Evolutionary conservation across 2,888 invertebrate genomes (phyloP).

Genomic region (Ichneumoninae sp.): DNA sequence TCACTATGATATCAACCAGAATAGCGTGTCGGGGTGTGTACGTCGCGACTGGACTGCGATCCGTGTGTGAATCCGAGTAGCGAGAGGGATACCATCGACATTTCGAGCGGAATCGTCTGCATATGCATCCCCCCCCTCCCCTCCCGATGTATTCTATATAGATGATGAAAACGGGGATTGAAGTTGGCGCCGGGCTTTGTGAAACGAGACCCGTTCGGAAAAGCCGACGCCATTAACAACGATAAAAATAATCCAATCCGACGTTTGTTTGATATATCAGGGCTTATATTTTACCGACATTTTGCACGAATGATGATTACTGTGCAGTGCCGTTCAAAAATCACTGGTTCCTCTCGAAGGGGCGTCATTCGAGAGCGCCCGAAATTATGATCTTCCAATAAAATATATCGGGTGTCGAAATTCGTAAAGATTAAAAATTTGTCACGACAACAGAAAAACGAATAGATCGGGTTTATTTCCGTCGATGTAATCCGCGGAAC

Average conservation of each 20-base stretch:
- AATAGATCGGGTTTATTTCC: not conserved
- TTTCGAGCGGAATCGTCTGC: conserved; percentile 58
- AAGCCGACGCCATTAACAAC: conserved; percentile 81
- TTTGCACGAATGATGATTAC: conserved; percentile 31
- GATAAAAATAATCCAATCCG: conserved; percentile 83
- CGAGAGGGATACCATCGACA: conserved; percentile 49
- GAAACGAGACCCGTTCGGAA: conserved; percentile 79
- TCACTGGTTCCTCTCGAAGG: not conserved
- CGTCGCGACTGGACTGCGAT: conserved; percentile 22
- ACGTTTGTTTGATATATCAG: conserved; percentile 83
- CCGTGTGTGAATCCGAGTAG: conserved; percentile 26
- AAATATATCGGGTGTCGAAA: not conserved
- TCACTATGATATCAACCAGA: not conserved
- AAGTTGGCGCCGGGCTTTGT: conserved; percentile 81
- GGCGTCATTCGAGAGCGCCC: not conserved
- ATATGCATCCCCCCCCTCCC: conserved; percentile 31
- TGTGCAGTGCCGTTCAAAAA: conserved; percentile 21
- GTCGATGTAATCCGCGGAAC: not conserved
- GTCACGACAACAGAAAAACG: not conserved
- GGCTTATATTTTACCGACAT: conserved; percentile 62
- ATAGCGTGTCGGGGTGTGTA: not conserved
- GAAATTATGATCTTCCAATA: not conserved
- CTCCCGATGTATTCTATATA: conserved; percentile 4
- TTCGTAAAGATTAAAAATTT: not conserved
- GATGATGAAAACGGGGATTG: conserved; percentile 75